Evolutionary conservation across 2,888 invertebrate species (phyloP).

Genomic region (Dryobotodes eremita): DNA sequence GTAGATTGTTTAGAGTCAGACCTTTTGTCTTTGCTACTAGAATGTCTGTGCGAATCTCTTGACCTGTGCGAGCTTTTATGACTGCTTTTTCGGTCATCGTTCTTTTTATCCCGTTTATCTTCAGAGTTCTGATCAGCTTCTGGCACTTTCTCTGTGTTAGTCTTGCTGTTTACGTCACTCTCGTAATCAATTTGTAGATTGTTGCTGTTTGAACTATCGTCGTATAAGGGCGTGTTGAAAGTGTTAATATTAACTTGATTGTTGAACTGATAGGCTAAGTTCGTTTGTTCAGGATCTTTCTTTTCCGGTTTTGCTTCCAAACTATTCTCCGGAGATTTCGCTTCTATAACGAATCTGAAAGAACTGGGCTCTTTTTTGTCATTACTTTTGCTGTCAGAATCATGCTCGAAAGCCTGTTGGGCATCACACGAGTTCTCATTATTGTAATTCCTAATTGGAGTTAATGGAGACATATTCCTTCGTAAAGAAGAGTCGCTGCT

Average conservation of each 20-base stretch:
- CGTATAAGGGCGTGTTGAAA: constrained; percentile 84
- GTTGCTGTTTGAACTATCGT: constrained; percentile 88
- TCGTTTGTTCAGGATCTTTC: constrained; percentile 77
- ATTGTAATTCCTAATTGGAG: constrained; percentile 87
- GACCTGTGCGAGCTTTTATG: constrained; percentile 85
- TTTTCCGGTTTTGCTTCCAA: constrained; percentile 78
- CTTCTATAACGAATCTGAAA: constrained; percentile 85
- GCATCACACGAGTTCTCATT: constrained; percentile 89
- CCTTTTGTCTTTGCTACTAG: constrained; percentile 84
- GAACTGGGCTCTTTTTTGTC: constrained; percentile 82
- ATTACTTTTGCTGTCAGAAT: constrained; percentile 76
- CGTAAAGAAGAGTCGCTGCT: constrained; percentile 86
- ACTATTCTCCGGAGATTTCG: constrained; percentile 80
- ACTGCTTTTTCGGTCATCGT: constrained; percentile 80
- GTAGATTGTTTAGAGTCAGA: constrained; percentile 84
- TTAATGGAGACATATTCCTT: constrained; percentile 88
- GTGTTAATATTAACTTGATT: constrained; percentile 85
- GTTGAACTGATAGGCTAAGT: constrained; percentile 82
- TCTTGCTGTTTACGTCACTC: constrained; percentile 88
- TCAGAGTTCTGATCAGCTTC: constrained; percentile 81
- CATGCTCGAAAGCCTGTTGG: constrained; percentile 87
- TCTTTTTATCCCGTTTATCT: constrained; percentile 82
- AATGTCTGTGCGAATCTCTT: constrained; percentile 84
- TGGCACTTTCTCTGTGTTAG: constrained; percentile 80
- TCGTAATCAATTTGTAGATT: constrained; percentile 87